Base-by-base conservation (phyloP, 2,888 invertebrate genomes). In the Chalcis sispes region DNA sequence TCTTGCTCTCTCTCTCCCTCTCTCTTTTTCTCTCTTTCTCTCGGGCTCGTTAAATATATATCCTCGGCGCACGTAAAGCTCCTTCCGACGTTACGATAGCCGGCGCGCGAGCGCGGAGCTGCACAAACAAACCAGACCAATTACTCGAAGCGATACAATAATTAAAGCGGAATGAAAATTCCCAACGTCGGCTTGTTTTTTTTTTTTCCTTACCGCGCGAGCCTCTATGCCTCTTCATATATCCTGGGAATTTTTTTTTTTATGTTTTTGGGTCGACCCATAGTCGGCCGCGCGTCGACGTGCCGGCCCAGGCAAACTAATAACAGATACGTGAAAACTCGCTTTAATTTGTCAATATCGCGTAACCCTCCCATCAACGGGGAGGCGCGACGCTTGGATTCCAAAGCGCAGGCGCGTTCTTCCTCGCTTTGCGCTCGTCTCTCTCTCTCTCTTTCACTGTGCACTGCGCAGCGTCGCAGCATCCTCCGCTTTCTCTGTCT, bases 111-210 rank as follows among this genome's bases (percentile, higher is more conserved):
- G 27, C 4, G 42, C 25, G 13, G 18, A 27, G 73, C 66, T 75
- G 69, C 74, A 27, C 61, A 72, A 54, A 75, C 32, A 65, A 70
- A 77, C 74, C 74, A 62, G 78, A 78, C 80, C 82, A 83, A 84
- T 85, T 84, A 84, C 80, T 81, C 80, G 50, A 23, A 78, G 79
- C 83, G 81, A 81, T 81, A 81, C 83, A 82, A 85, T 85, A 85
- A 87, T 87, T 87, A 85, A 87, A 86, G 81, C 81, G 83, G 82
- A 85, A 85, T 85, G 85, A 87, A 86, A 86, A 85, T 86, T 82
- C 82, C 80, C 81, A 77, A 7, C 58, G 20, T 1, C 15, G 2
- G 1, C 36, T 36, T 18, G 23, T 27, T 62, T n/a, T 48, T n/a
- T 13, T 10, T 0, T 18, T 15, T 36, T 23, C n/a, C n/a, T n/a